Percentiles rank a stretch among this genome's conserved stretches.
These are phyloP conservation scores for Arrhamphus sclerolepis DNA, from an alignment of 2,797 vertebrate genomes.

Conservation along the genomic window DNA sequence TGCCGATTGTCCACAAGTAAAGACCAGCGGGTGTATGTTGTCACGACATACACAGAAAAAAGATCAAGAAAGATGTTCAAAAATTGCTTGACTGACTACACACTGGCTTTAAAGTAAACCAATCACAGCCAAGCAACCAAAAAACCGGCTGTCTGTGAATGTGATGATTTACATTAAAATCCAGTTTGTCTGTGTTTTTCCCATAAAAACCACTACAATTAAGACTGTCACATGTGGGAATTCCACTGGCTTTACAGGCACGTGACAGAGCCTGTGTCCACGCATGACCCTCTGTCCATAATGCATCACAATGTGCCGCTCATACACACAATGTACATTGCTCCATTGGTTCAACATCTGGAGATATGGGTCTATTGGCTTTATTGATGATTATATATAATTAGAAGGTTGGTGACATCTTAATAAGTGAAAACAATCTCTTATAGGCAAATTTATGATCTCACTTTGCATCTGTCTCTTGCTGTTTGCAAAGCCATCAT, in stretches of 20 bases:
- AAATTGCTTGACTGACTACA: conserved; percentile 28
- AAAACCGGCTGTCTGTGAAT: conserved; percentile 25
- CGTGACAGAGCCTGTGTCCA: conserved; percentile 20
- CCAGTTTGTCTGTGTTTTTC: conserved; percentile 44
- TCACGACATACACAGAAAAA: background rate
- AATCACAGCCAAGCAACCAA: conserved; percentile 18
- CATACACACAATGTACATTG: no score
- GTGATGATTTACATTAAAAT: conserved; percentile 36
- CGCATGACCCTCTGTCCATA: background rate
- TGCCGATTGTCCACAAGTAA: no score
- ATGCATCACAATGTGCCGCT: no score
- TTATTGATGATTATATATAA: no score
- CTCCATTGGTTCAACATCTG: no score
- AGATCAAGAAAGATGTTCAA: conserved; percentile 2
- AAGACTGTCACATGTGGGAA: conserved; percentile 32
- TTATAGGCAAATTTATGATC: no score
- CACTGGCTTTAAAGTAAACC: conserved; percentile 22
- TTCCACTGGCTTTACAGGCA: conserved; percentile 30
- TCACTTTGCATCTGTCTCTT: no score
- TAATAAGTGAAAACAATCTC: background rate
- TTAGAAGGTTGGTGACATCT: background rate
- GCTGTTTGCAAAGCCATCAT: no score
- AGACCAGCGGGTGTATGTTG: no score
- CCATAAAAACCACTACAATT: conserved; percentile 47
- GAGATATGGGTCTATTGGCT: no score